A percentile compares a stretch with the other conserved stretches of the same genome.
Evolutionary conservation across 2,888 invertebrate genomes (phyloP).

Genomic region (Orthosia cruda): DNA sequence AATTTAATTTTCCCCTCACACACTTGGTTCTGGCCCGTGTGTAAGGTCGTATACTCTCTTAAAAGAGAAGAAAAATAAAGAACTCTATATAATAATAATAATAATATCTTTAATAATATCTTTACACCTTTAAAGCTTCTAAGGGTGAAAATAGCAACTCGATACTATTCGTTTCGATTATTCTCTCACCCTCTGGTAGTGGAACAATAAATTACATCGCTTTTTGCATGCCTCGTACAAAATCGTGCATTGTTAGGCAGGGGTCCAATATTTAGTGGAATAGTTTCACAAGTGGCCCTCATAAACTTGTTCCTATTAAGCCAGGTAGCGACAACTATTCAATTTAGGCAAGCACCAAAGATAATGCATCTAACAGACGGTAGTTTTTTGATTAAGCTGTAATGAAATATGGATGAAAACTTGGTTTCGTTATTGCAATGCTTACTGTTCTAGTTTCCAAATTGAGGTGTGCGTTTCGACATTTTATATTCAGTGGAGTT

Average conservation of each 20-base stretch:
- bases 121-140: neutral
- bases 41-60: no score
- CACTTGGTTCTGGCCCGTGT: no score
- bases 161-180: conserved; percentile 48
- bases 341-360: conserved; percentile 61
- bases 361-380: conserved; percentile 43
- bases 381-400: conserved; percentile 21
- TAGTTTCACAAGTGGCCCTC: conserved; percentile 82
- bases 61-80: no score
- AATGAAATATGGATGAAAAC: conserved; percentile 53
- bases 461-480: conserved; percentile 15
- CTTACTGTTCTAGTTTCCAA: conserved; percentile 27
- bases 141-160: conserved; percentile 38
- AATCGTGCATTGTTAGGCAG: conserved; percentile 79
- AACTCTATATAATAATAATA: no score
- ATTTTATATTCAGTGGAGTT: conserved; percentile 10
- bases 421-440: conserved; percentile 15
- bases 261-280: conserved; percentile 83
- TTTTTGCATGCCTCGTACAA: conserved; percentile 80
- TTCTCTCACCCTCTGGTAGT: conserved; percentile 67
- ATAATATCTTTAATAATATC: no score
- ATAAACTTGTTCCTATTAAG: conserved; percentile 74
- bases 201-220: conserved; percentile 80
- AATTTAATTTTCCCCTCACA: no score
- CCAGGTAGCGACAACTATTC: conserved; percentile 65